phyloP scores from a whole-genome alignment of 1,140 invertebrate genomes.

The Eriosoma lanigerum region DNA sequence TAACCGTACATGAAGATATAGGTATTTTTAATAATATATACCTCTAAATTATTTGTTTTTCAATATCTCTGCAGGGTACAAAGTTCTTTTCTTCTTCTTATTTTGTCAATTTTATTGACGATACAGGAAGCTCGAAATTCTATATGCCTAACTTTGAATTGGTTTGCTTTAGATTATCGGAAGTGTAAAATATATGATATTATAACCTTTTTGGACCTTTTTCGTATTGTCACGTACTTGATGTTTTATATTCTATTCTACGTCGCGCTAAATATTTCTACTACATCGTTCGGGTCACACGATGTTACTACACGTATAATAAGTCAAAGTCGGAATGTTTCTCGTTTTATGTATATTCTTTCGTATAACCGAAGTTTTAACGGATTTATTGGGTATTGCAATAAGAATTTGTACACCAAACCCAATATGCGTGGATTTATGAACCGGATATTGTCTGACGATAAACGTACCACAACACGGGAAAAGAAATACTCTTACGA shows the following conservation, averaged over 20 bases:
- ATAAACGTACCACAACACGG: background rate
- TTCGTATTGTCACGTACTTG: conserved; percentile 43
- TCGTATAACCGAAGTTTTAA: background rate
- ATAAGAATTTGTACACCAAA: conserved; percentile 24
- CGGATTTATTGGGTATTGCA: background rate
- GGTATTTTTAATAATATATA: too few species aligned
- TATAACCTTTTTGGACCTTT: conserved; percentile 33
- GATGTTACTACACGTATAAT: conserved; percentile 5
- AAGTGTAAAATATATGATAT: conserved; percentile 16
- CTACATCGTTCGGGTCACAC: background rate
- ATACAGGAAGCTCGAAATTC: background rate
- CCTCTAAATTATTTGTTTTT: background rate
- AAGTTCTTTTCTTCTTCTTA: background rate
- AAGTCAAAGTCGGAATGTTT: conserved; percentile 8
- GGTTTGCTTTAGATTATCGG: conserved; percentile 21
- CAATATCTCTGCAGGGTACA: background rate
- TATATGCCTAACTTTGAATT: conserved; percentile 13
- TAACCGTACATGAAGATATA: too few species aligned
- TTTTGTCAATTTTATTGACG: conserved; percentile 29
- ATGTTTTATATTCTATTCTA: conserved; percentile 43
- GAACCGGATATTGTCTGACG: background rate
- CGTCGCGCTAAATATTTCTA: conserved; percentile 27
- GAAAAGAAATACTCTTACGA: too few species aligned
- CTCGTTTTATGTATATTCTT: background rate
- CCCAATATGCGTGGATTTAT: conserved; percentile 25